phyloP scores from a whole-genome alignment of 2,113 vertebrate genomes.

The Equus quagga region DNA sequence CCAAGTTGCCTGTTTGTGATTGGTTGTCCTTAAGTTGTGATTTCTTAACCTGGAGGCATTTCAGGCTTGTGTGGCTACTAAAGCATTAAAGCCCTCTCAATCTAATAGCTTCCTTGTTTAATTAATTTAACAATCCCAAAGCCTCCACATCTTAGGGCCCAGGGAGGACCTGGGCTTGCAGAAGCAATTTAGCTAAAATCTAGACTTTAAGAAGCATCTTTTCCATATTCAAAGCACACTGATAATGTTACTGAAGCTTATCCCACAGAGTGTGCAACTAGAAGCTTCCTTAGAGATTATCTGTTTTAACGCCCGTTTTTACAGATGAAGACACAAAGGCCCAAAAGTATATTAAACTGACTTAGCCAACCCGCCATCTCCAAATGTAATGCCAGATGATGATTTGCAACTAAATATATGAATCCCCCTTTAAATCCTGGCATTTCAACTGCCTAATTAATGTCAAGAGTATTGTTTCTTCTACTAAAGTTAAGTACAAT shows the following conservation, averaged over 20 bases:
- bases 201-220: background rate
- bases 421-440: constrained; percentile 19
- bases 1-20: background rate
- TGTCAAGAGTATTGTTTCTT: background rate
- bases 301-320: background rate
- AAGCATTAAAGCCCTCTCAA: background rate
- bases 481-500: constrained; percentile 13
- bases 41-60: background rate
- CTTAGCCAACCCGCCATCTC: background rate
- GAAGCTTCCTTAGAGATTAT: background rate
- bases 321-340: background rate
- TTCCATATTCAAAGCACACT: background rate
- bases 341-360: background rate
- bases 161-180: background rate
- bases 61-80: background rate
- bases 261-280: background rate
- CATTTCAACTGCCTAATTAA: background rate
- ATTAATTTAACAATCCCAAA: background rate
- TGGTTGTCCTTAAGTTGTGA: background rate
- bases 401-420: background rate
- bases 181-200: background rate
- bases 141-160: background rate
- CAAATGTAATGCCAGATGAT: background rate
- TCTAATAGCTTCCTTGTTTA: background rate
- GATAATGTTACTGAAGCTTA: background rate